A percentile compares a stretch with the other conserved stretches of the same genome.
These are phyloP conservation scores for Macaca nemestrina DNA, from an alignment of 2,113 vertebrate genomes.

Conservation along the genomic window DNA sequence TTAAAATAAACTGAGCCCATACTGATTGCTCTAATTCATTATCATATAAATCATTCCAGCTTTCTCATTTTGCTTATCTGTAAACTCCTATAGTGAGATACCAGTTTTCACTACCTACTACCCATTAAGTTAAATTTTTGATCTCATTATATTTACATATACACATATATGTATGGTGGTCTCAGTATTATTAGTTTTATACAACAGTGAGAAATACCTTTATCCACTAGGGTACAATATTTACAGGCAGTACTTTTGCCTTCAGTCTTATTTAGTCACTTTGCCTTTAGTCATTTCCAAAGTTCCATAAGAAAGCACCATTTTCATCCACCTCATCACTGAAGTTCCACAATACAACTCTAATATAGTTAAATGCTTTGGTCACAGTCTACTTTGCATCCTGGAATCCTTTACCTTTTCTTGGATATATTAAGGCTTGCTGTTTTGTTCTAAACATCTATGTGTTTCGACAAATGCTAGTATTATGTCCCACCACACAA, in stretches of 20 bases:
- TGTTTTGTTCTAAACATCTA: background rate
- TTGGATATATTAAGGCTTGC: background rate
- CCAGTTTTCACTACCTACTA: background rate
- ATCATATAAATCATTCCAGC: background rate
- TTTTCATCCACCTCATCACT: background rate
- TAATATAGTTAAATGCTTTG: background rate
- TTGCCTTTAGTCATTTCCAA: background rate
- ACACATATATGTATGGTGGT: background rate
- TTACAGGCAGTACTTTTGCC: background rate
- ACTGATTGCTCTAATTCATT: background rate
- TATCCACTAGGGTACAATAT: background rate
- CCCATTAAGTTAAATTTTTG: background rate
- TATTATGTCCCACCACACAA: background rate
- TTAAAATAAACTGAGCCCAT: background rate
- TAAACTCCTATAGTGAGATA: background rate
- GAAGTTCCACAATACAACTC: background rate
- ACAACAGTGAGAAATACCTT: background rate
- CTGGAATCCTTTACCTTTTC: background rate
- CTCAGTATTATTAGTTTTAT: background rate
- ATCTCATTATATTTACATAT: too few relatives aligned
- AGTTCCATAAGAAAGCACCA: background rate
- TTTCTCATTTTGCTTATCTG: background rate
- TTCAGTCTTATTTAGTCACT: background rate
- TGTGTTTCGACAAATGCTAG: background rate
- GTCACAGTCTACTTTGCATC: background rate